Evolutionary conservation across 2,113 vertebrate genomes (phyloP), one percentile per base, ranked within the genome.

Genomic region (Formicarius rufipectus): DNA sequence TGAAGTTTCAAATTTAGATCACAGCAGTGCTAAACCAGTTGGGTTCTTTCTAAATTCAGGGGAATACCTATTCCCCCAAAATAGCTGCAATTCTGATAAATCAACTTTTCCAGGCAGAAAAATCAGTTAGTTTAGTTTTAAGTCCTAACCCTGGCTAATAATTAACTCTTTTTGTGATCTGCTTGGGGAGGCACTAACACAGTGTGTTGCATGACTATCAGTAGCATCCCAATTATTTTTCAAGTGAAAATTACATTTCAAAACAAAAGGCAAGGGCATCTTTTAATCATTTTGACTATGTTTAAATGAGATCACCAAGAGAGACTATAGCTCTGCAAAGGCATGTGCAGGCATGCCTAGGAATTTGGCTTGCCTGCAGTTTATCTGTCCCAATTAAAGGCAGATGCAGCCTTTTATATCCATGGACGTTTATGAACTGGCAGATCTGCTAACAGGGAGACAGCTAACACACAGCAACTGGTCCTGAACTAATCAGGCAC

Each of bases 351-450:
- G 69, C 96, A 81, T 71, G 95, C 93, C 53, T 27, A 64, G 84
- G 91, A 95, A 95, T 97, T 77, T 91, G 93, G 77, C 73, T 92
- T 87, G 86, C 93, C 72, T 90, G 86, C 75, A 63, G 80, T 89
- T 81, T 89, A 68, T 94, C 80, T 92, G 60, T 81, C 87, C 87
- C 84, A 86, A 78, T 89, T 84, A 84, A 94, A 96, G 80, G 77
- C 95, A 96, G 92, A 96, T 93, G 96, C 88, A 95, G 89, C 68
- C 82, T 84, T 58, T 74, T 3, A 7, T 73, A 89, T 92, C 84
- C 66, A 78, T 5, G 35, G 53, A 67, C 4, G 2, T 86, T 92
- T 73, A 66, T 39, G 86, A 92, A 71, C 79, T 73, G 81, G 90
- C 49, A 82, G 95, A 89, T 85, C 62, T 93, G 74, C 78, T 50